These are phyloP conservation scores for Drosophila vallismaia DNA, from an alignment of 2,888 invertebrate species.

Conservation along the genomic window DNA sequence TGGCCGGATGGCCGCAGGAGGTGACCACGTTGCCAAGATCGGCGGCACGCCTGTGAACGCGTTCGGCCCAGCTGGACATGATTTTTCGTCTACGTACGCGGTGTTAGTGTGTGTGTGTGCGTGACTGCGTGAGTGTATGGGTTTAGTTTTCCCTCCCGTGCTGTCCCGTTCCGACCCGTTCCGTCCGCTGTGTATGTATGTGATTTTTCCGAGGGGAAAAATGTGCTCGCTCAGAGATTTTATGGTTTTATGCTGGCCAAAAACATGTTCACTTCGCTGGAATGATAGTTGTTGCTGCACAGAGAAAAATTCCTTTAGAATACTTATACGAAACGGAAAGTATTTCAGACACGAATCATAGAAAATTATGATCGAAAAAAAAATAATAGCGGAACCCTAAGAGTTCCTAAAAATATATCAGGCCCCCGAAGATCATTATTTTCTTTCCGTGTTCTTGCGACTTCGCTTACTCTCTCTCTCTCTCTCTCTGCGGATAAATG, in stretches of 20 bases:
- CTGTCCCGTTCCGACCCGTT: constrained; percentile 1
- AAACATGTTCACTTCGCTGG: constrained; percentile 69
- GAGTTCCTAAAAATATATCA: background rate
- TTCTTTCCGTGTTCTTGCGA: constrained; percentile 15
- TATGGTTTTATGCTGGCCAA: constrained; percentile 68
- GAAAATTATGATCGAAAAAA: too few relatives aligned
- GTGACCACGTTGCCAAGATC: constrained; percentile 95
- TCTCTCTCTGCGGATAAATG: constrained; percentile 3
- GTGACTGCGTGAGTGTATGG: background rate
- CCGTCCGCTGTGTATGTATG: constrained; percentile 25
- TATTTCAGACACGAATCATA: too few relatives aligned
- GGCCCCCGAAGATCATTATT: background rate
- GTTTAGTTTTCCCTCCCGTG: constrained; percentile 4
- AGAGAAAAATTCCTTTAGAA: constrained; percentile 10
- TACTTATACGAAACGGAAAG: background rate
- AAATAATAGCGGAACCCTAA: background rate
- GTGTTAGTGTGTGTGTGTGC: constrained; percentile 22
- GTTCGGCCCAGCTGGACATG: constrained; percentile 95
- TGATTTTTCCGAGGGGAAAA: constrained; percentile 65
- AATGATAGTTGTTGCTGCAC: constrained; percentile 57
- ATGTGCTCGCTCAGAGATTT: constrained; percentile 69
- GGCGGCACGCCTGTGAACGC: constrained; percentile 95
- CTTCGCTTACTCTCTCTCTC: constrained; percentile 6
- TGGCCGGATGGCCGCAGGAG: constrained; percentile 93
- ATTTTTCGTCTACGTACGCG: constrained; percentile 45